Evolutionary conservation across 2,113 vertebrate genomes (phyloP).

Genomic region (Rhea pennata): DNA sequence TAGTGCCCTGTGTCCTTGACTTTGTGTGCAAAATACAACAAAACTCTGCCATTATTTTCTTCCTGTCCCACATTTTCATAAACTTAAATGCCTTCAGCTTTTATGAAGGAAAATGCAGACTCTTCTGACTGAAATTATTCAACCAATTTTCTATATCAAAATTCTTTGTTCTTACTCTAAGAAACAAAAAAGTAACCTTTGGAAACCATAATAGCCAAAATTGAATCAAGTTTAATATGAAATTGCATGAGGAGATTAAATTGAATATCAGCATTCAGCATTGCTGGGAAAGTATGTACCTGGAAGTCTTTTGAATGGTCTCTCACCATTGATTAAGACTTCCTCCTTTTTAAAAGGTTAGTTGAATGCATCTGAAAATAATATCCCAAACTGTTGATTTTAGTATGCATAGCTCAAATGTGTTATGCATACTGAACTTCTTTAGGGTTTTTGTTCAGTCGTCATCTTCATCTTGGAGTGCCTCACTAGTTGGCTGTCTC

Average conservation of each 20-base stretch:
- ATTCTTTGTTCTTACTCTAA: not conserved
- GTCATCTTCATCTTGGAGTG: not conserved
- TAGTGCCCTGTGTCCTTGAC: slow-evolving; percentile 31
- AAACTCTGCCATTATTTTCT: not conserved
- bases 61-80: not conserved
- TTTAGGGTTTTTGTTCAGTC: not conserved
- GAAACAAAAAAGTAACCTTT: not conserved
- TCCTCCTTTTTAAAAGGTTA: not conserved
- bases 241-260: not conserved
- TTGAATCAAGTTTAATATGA: not conserved
- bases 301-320: not conserved
- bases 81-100: not conserved
- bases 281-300: not conserved
- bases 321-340: not conserved
- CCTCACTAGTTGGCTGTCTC: not conserved
- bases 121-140: not conserved
- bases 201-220: not conserved
- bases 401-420: not conserved
- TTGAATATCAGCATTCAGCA: not conserved
- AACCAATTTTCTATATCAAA: not conserved
- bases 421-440: not conserved
- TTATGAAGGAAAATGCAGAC: not conserved
- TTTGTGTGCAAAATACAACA: slow-evolving; percentile 18
- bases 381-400: not conserved
- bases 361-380: not conserved